A percentile compares a stretch with the other conserved stretches of the same genome.
These are phyloP conservation scores for Fistularia commersonii DNA, from an alignment of 2,797 vertebrate genomes.

Conservation along the genomic window DNA sequence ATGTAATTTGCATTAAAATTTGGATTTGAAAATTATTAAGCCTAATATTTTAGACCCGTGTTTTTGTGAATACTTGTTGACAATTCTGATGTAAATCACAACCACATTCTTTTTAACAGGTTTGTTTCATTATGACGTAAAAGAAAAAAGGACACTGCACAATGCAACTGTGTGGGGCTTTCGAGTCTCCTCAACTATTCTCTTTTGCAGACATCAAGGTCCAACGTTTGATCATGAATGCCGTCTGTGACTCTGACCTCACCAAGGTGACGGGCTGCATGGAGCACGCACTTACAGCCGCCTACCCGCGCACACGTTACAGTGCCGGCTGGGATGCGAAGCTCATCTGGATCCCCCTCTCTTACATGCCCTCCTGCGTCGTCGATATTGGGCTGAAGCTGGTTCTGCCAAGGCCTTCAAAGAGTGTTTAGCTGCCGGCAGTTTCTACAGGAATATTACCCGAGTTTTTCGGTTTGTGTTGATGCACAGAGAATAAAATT, in stretches of 20 bases:
- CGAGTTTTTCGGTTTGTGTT: conserved; percentile 9
- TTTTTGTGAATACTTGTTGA: no score
- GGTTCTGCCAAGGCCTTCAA: conserved; percentile 84
- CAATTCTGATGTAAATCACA: no score
- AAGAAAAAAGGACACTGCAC: no score
- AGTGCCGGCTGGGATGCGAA: conserved; percentile 95
- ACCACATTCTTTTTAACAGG: no score
- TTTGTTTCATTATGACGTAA: no score
- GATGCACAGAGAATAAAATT: no score
- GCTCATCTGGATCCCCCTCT: conserved; percentile 88
- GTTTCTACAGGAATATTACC: conserved; percentile 5
- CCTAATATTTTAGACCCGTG: no score
- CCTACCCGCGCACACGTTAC: conserved; percentile 86
- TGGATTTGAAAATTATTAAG: no score
- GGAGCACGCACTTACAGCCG: conserved; percentile 85
- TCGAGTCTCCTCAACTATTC: background rate
- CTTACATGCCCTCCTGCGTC: conserved; percentile 87
- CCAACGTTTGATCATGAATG: conserved; percentile 83
- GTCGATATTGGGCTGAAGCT: conserved; percentile 80
- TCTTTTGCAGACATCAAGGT: conserved; percentile 77
- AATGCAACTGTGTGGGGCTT: no score
- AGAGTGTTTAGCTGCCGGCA: conserved; percentile 61
- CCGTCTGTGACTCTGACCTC: conserved; percentile 85
- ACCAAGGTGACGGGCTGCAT: conserved; percentile 87
- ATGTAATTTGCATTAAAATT: no score